Percentiles rank a stretch among this genome's conserved stretches.
These are phyloP conservation scores for Hyles euphorbiae DNA, from an alignment of 1,140 invertebrate species.

Conservation along the genomic window DNA sequence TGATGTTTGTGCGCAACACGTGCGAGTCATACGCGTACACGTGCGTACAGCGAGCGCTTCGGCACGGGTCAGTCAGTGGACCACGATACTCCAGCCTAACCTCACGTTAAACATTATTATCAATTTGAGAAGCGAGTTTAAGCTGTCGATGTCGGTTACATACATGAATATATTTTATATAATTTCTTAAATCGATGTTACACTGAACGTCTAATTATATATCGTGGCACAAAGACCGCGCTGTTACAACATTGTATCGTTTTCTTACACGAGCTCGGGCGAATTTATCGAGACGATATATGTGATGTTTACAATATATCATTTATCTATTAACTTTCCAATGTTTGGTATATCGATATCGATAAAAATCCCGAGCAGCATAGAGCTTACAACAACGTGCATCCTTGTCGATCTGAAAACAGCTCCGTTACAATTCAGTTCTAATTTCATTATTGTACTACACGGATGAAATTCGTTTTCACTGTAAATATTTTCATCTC, in stretches of 20 bases:
- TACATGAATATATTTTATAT: constrained; percentile 7
- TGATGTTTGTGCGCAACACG: constrained; percentile 59
- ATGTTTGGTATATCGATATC: constrained; percentile 5
- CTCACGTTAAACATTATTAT: neutral
- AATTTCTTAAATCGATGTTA: neutral
- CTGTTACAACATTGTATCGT: neutral
- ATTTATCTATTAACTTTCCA: neutral
- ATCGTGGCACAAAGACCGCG: constrained; percentile 24
- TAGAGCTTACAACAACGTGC: constrained; percentile 23
- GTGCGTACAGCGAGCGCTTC: constrained; percentile 5
- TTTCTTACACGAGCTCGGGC: neutral
- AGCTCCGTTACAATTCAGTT: constrained; percentile 24
- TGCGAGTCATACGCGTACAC: constrained; percentile 18
- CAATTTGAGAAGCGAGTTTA: constrained; percentile 8
- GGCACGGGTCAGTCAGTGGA: constrained; percentile 11
- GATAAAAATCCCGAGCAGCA: constrained; percentile 7
- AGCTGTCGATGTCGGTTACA: constrained; percentile 7
- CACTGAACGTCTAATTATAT: constrained; percentile 7
- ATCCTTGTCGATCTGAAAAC: constrained; percentile 55
- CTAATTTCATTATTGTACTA: constrained; percentile 13
- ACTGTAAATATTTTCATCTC: constrained; percentile 43
- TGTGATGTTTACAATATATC: neutral
- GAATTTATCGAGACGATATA: constrained; percentile 4
- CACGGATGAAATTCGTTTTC: constrained; percentile 25
- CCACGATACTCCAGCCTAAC: constrained; percentile 14